phyloP scores from a whole-genome alignment of 2,113 vertebrate genomes.

The Psephotus haematonotus region DNA sequence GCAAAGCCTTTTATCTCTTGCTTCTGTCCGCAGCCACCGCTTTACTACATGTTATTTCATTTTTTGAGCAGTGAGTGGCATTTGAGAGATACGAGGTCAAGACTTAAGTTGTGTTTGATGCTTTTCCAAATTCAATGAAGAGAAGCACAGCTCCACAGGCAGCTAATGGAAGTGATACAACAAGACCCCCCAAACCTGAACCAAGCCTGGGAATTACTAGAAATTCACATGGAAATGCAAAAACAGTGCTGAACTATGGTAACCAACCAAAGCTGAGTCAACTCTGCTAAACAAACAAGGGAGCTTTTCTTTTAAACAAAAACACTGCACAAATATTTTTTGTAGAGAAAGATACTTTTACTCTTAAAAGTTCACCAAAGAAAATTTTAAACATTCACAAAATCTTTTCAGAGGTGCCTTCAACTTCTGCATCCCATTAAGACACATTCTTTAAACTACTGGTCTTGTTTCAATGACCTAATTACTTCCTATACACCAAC shows the following conservation, averaged over 20 bases:
- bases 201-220: conserved; percentile 51
- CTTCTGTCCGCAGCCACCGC: background rate
- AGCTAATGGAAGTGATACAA: background rate
- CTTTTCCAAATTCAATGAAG: conserved; percentile 18
- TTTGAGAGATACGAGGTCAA: background rate
- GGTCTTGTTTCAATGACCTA: background rate
- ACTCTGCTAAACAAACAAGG: conserved; percentile 44
- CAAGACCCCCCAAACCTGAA: conserved; percentile 18
- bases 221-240: conserved; percentile 55
- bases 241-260: conserved; percentile 10
- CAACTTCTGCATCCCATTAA: background rate
- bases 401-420: background rate
- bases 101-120: background rate
- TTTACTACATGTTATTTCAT: background rate
- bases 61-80: background rate
- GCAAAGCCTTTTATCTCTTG: background rate
- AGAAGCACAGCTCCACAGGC: background rate
- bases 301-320: conserved; percentile 22
- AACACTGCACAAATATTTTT: conserved; percentile 8
- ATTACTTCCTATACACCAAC: conserved; percentile 3
- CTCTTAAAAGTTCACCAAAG: background rate
- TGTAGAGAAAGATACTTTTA: background rate
- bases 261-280: conserved; percentile 54
- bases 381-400: background rate
- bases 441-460: background rate